phyloP scores from a whole-genome alignment of 2,888 invertebrate genomes.

The Aphidius colemani region DNA sequence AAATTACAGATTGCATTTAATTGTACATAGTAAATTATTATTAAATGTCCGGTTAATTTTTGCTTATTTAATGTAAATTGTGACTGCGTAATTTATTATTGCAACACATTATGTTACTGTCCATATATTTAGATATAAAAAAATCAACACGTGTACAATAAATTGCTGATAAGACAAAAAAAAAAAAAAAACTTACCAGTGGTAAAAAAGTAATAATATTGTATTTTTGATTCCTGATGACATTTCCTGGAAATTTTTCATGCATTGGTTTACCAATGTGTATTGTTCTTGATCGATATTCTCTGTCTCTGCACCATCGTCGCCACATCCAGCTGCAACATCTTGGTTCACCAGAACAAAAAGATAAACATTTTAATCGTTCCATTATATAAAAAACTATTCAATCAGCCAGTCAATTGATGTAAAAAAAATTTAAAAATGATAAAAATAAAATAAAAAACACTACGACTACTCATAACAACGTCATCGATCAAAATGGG shows the following conservation, averaged over 20 bases:
- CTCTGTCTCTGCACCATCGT: slow-evolving; percentile 74
- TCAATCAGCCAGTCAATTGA: too few relatives aligned
- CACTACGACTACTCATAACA: neutral
- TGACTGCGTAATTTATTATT: too few relatives aligned
- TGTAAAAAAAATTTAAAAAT: slow-evolving; percentile 3
- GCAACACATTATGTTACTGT: neutral
- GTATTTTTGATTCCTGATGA: slow-evolving; percentile 98
- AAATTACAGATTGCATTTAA: too few relatives aligned
- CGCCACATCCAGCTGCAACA: slow-evolving; percentile 78
- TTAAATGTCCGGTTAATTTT: too few relatives aligned
- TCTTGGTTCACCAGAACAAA: slow-evolving; percentile 62
- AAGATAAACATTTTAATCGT: neutral
- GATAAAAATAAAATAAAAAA: neutral
- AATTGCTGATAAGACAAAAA: neutral
- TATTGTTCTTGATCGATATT: slow-evolving; percentile 77
- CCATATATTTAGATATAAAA: neutral
- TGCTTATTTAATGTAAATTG: too few relatives aligned
- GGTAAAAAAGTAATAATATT: slow-evolving; percentile 89
- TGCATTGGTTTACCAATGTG: slow-evolving; percentile 75
- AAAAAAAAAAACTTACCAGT: slow-evolving; percentile 58
- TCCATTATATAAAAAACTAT: too few relatives aligned
- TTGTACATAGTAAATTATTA: too few relatives aligned
- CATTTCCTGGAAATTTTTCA: slow-evolving; percentile 91
- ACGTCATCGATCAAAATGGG: neutral
- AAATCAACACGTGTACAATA: neutral